Percentiles rank a stretch among this genome's conserved stretches.
phyloP scores from a whole-genome alignment of 2,113 vertebrate species.

The Prionailurus viverrinus region DNA sequence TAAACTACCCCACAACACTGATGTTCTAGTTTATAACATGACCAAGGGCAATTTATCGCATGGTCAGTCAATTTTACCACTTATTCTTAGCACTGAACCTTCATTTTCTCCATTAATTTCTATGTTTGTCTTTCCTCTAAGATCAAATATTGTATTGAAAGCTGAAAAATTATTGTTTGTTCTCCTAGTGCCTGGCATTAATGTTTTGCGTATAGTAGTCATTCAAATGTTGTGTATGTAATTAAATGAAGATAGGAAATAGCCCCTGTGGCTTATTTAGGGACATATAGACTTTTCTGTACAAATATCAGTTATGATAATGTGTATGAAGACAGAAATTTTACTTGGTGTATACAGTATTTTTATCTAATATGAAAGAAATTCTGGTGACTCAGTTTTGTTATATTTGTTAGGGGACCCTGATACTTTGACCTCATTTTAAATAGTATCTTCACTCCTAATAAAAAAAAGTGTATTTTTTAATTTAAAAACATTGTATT shows the following conservation, averaged over 20 bases:
- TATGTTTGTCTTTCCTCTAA: not conserved
- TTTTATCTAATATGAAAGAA: constrained; percentile 47
- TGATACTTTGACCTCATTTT: not conserved
- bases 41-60: not conserved
- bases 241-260: not conserved
- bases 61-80: not conserved
- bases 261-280: not conserved
- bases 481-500: not conserved
- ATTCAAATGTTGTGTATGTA: not conserved
- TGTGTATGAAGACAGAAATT: not conserved
- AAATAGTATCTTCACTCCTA: constrained; percentile 35
- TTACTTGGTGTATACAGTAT: not conserved
- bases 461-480: constrained; percentile 36
- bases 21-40: not conserved
- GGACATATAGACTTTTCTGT: not conserved
- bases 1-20: not conserved
- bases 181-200: not conserved
- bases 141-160: constrained; percentile 28
- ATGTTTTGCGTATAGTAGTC: not conserved
- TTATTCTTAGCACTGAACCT: constrained; percentile 15
- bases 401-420: not conserved
- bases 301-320: not conserved
- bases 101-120: constrained; percentile 46
- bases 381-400: constrained; percentile 19
- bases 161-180: not conserved